Conservation (phyloP, 2,113 vertebrate genomes). For the Cathartes aura region DNA sequence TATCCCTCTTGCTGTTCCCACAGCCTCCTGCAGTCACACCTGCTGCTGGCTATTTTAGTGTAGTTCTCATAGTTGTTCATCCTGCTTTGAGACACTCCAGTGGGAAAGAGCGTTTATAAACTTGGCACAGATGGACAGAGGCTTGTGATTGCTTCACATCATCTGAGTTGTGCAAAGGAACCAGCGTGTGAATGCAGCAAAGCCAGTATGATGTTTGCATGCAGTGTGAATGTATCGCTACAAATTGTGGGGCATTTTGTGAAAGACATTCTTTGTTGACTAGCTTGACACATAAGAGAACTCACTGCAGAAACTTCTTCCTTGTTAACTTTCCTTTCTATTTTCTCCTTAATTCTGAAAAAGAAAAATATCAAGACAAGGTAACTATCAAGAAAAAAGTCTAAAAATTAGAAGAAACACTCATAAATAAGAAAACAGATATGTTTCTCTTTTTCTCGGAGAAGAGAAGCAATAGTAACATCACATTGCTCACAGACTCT, state of each 20-base stretch:
- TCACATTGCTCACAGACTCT: background rate
- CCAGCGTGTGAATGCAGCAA: background rate
- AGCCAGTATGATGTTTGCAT: background rate
- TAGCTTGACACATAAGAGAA: background rate
- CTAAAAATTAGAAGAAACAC: background rate
- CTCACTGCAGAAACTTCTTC: background rate
- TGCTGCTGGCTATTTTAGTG: constrained; percentile 47
- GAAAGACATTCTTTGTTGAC: background rate
- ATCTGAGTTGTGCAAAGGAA: background rate
- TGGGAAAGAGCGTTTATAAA: constrained; percentile 18
- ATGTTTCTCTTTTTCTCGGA: background rate
- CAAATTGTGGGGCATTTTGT: background rate
- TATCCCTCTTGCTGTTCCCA: background rate
- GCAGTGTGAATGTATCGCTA: background rate
- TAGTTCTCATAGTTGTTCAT: background rate
- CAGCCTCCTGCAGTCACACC: constrained; percentile 27
- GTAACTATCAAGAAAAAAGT: background rate
- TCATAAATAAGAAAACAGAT: background rate
- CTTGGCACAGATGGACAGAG: constrained; percentile 36
- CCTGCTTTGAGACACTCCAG: constrained; percentile 1
- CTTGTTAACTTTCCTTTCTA: background rate
- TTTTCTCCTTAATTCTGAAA: background rate
- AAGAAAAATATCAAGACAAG: background rate
- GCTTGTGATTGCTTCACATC: constrained; percentile 25
- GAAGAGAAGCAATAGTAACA: background rate